Conservation (phyloP, 2,888 invertebrate species). For the Agonopterix alstromeriana region DNA sequence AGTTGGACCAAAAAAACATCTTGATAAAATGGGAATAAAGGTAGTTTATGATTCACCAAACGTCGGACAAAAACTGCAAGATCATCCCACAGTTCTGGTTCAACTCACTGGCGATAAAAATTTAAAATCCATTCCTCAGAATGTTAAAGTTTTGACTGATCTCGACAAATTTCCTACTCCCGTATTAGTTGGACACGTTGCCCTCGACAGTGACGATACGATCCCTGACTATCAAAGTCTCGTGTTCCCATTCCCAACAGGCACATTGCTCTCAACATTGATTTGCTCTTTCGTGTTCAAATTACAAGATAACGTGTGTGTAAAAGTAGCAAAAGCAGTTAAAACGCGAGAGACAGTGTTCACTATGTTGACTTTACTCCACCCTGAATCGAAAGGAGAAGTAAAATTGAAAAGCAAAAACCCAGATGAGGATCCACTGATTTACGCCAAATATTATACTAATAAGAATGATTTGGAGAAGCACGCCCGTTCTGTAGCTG, state of each 20-base stretch:
- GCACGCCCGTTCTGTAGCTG: conserved; percentile 22
- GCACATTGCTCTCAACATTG: conserved; percentile 16
- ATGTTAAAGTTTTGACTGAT: conserved; percentile 19
- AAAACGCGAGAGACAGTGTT: conserved; percentile 16
- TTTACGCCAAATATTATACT: conserved; percentile 26
- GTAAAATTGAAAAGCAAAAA: conserved; percentile 27
- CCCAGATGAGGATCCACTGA: conserved; percentile 29
- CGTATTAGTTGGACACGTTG: conserved; percentile 28
- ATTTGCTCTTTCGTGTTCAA: conserved; percentile 22
- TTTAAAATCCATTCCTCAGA: conserved; percentile 14
- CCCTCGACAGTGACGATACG: conserved; percentile 27
- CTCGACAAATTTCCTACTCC: conserved; percentile 34
- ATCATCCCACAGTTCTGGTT: conserved; percentile 33
- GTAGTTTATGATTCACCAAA: conserved; percentile 25
- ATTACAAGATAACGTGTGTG: conserved; percentile 24
- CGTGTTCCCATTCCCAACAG: conserved; percentile 16
- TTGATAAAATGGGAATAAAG: conserved; percentile 26
- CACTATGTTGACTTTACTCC: conserved; percentile 19
- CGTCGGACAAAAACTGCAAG: conserved; percentile 40
- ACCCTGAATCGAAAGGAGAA: conserved; percentile 37
- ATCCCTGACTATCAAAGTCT: conserved; percentile 40
- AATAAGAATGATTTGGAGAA: conserved; percentile 28
- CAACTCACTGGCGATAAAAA: conserved; percentile 24
- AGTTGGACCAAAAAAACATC: conserved; percentile 33
- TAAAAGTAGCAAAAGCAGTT: conserved; percentile 13